These are phyloP conservation scores for Boloria selene DNA, from an alignment of 2,888 invertebrate species.

Conservation along the genomic window DNA sequence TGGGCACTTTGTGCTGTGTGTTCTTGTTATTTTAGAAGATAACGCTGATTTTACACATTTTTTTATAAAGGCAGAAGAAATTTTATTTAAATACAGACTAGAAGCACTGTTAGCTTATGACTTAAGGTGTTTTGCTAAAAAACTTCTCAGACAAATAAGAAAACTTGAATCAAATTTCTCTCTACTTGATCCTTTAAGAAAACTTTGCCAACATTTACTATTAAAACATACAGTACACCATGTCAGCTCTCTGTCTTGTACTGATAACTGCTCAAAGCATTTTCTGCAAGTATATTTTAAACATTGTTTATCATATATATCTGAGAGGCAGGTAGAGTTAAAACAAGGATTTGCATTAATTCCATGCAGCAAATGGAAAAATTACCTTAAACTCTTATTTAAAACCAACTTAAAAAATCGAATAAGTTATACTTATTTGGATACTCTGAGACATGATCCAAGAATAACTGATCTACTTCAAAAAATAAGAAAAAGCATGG, in stretches of 20 bases:
- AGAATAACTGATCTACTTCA: conserved; percentile 60
- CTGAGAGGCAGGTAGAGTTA: conserved; percentile 77
- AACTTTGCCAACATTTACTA: conserved; percentile 61
- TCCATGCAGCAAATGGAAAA: conserved; percentile 82
- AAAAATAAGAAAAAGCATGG: conserved; percentile 48
- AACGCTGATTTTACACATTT: conserved; percentile 58
- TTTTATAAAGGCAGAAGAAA: conserved; percentile 62
- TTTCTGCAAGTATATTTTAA: conserved; percentile 78
- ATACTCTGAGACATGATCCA: conserved; percentile 58
- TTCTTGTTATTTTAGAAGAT: conserved; percentile 58
- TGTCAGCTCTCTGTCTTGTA: conserved; percentile 50
- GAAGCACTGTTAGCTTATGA: conserved; percentile 58
- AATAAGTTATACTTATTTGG: conserved; percentile 54
- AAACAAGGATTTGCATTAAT: conserved; percentile 75
- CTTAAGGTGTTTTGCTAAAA: conserved; percentile 64
- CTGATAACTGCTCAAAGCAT: conserved; percentile 51
- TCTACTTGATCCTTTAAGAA: conserved; percentile 53
- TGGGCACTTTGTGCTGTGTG: conserved; percentile 82
- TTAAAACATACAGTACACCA: conserved; percentile 66
- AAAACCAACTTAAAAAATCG: conserved; percentile 63
- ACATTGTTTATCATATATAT: conserved; percentile 78
- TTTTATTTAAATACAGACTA: conserved; percentile 59
- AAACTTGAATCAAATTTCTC: conserved; percentile 47
- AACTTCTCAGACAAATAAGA: conserved; percentile 56
- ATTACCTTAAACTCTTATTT: conserved; percentile 73